These are phyloP conservation scores for Enteromius argenteus DNA, from an alignment of 2,797 vertebrate species.

Conservation along the genomic window DNA sequence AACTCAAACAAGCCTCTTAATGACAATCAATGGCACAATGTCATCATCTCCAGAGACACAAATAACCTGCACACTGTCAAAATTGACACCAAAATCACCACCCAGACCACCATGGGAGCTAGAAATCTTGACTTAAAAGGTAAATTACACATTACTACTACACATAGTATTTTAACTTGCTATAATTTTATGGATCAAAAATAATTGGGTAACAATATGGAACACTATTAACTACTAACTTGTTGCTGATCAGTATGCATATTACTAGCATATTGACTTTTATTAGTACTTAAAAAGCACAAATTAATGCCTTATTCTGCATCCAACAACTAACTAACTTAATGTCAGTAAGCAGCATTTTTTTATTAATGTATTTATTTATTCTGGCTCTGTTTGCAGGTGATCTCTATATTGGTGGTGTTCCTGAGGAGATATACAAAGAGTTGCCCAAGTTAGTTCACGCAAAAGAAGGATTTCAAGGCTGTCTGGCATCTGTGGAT, in stretches of 20 bases:
- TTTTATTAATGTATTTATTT: no score
- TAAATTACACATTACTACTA: constrained; percentile 62
- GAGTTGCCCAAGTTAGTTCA: constrained; percentile 94
- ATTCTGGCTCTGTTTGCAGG: constrained; percentile 74
- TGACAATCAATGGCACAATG: constrained; percentile 99
- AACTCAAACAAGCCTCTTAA: constrained; percentile 97
- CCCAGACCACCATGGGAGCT: constrained; percentile 93
- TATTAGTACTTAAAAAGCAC: neutral
- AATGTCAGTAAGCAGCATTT: neutral
- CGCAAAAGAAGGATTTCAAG: constrained; percentile 95
- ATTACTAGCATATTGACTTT: neutral
- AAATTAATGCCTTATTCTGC: neutral
- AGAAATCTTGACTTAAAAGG: constrained; percentile 97
- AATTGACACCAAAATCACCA: constrained; percentile 96
- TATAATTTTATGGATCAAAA: neutral
- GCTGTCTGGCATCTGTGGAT: constrained; percentile 94
- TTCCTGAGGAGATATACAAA: constrained; percentile 93
- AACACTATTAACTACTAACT: neutral
- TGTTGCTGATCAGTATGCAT: neutral
- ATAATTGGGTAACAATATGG: neutral
- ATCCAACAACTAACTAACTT: neutral
- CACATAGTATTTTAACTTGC: neutral
- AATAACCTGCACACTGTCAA: constrained; percentile 97
- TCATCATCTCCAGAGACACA: constrained; percentile 95
- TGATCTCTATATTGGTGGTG: constrained; percentile 92